phyloP scores from a whole-genome alignment of 2,113 vertebrate species.

The Microcebus murinus region DNA sequence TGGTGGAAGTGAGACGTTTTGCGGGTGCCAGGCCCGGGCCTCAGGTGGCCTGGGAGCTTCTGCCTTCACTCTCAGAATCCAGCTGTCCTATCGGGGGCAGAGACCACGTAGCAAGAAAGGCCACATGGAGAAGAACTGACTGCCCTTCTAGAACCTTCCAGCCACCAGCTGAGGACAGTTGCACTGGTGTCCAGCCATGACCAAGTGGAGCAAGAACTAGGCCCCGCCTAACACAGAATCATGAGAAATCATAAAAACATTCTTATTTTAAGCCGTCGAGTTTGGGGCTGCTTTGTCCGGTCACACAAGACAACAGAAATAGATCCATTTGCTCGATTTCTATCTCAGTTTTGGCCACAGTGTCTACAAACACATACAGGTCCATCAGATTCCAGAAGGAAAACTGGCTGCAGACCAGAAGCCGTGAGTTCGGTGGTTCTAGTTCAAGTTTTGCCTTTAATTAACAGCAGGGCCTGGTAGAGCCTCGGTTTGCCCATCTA shows the following conservation, averaged over 20 bases:
- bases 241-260: not conserved
- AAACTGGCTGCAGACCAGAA: not conserved
- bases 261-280: not conserved
- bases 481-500: not conserved
- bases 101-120: not conserved
- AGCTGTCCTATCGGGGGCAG: not conserved
- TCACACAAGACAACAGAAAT: not conserved
- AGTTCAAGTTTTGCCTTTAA: not conserved
- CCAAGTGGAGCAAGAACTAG: not conserved
- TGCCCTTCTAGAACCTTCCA: not conserved
- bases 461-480: not conserved
- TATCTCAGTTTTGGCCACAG: not conserved
- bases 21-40: not conserved
- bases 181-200: not conserved
- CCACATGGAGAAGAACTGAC: not conserved
- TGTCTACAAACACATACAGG: not conserved
- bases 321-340: constrained; percentile 1
- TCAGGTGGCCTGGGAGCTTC: not conserved
- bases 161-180: not conserved
- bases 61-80: not conserved
- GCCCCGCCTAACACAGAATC: not conserved
- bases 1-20: not conserved
- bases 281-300: not conserved
- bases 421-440: fast-evolving
- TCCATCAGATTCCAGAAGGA: not conserved